Evolutionary conservation across 2,113 vertebrate species (phyloP), one percentile per base, ranked within the genome.

Genomic region (Spilogale gracilis): DNA sequence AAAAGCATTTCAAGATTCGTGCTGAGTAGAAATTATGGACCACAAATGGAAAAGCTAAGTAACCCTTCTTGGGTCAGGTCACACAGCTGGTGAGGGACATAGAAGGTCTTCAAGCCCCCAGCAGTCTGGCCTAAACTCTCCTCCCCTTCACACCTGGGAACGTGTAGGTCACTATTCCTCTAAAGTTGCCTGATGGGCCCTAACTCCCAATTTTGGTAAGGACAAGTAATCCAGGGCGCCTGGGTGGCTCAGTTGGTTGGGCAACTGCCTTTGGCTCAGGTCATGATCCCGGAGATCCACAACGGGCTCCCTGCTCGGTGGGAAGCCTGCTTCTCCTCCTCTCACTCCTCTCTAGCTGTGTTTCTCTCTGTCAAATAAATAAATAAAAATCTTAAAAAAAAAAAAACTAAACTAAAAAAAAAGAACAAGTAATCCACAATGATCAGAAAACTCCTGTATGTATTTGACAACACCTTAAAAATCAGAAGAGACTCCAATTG

Each of bases 381-480:
- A 38, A 38, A 38, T 38, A 38, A 38, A 38, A 38, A 38, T 38
- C 38, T 38, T n/a, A n/a, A n/a, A n/a, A n/a, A n/a, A n/a, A n/a
- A n/a, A n/a, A n/a, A n/a, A n/a, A n/a, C 38, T 9, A 60, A 85
- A 63, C 11, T 76, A 94, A 71, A 87, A 12, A 17, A 81, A 73
- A 83, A 58, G 23, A 80, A 67, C 25, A 83, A 89, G 65, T 27
- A 90, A 73, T 81, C 69, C 38, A 78, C 74, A 84, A n/a, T 14
- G 16, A 32, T 58, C 60, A 81, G 43, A 94, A 43, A 6, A 79
- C 6, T 20, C 3, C 5, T n/a, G 61, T 50, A 43, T 14, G 43
- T 67, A 50, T 69, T 48, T 74, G 54, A 73, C 86, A 96, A 80
- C 54, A 25, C 54, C 89, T 88, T 73, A 80, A 80, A 87, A 79